Evolutionary conservation across 2,888 invertebrate species (phyloP).

Genomic region (Lasioglossum villosulum): DNA sequence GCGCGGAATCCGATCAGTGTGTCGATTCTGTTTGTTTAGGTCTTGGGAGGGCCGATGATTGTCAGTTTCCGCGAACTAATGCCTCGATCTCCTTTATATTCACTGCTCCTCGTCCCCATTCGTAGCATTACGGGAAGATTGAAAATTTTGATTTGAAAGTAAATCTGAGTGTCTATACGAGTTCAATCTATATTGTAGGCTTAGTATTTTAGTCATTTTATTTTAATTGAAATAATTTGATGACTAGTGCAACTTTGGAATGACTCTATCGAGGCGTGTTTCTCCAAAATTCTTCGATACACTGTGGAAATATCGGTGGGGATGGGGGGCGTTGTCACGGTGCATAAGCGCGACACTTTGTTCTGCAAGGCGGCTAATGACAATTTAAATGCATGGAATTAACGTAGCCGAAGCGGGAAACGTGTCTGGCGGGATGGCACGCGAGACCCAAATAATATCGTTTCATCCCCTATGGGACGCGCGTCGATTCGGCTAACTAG

Average conservation of each 20-base stretch:
- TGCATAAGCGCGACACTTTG: constrained; percentile 44
- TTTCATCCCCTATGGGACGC: constrained; percentile 66
- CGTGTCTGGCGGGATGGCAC: constrained; percentile 37
- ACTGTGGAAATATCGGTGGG: constrained; percentile 2
- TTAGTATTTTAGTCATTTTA: not conserved
- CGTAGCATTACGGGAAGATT: not conserved
- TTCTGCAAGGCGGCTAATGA: constrained; percentile 68
- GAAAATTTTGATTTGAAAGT: not conserved
- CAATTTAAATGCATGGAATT: constrained; percentile 77
- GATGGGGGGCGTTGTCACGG: constrained; percentile 39
- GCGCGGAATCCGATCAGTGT: constrained; percentile 15
- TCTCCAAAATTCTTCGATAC: not conserved
- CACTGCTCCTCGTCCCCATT: not conserved
- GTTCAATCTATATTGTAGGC: not conserved
- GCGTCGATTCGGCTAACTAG: constrained; percentile 72
- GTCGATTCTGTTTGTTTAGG: constrained; percentile 12
- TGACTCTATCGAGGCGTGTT: not conserved
- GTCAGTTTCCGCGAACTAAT: not conserved
- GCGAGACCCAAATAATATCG: constrained; percentile 69
- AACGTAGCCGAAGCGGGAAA: constrained; percentile 62
- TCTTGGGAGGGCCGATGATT: not conserved
- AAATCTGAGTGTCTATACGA: not conserved
- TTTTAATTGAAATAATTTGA: not conserved
- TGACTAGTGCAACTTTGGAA: not conserved
- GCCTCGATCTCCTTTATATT: not conserved